These are phyloP conservation scores for Trissoscelio sp. DNA, from an alignment of 2,888 invertebrate genomes.

Conservation along the genomic window DNA sequence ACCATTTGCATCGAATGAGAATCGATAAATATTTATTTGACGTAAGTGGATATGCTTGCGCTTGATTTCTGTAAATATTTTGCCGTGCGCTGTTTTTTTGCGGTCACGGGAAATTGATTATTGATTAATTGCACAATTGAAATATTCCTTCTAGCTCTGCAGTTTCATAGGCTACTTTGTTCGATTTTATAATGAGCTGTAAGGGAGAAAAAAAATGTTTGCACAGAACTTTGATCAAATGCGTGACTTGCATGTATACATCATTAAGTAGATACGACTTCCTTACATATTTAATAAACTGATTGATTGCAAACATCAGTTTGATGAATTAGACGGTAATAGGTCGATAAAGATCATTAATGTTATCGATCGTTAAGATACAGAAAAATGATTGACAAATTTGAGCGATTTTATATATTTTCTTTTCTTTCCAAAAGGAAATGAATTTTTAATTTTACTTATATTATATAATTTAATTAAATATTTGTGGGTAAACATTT, in stretches of 20 bases:
- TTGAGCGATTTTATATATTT: too few relatives aligned
- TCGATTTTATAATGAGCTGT: constrained; percentile 13
- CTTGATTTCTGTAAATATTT: constrained; percentile 36
- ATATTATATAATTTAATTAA: too few relatives aligned
- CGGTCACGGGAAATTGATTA: constrained; percentile 34
- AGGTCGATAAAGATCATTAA: constrained; percentile 19
- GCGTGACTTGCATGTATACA: constrained; percentile 5
- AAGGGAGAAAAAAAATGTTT: not conserved
- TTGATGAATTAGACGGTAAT: constrained; percentile 29
- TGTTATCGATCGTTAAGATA: not conserved
- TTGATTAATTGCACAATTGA: constrained; percentile 45
- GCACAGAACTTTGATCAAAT: too few relatives aligned
- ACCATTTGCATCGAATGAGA: constrained; percentile 44
- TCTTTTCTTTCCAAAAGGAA: too few relatives aligned
- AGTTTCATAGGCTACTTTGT: constrained; percentile 14
- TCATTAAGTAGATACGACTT: constrained; percentile 19
- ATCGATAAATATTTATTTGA: constrained; percentile 52
- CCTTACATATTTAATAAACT: constrained; percentile 17
- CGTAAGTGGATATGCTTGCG: constrained; percentile 28
- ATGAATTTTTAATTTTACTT: too few relatives aligned
- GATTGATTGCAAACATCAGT: constrained; percentile 37
- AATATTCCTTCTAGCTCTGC: too few relatives aligned
- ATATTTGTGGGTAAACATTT: too few relatives aligned
- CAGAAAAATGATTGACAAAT: not conserved
- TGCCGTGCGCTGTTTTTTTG: constrained; percentile 19